These are phyloP conservation scores for Metellina segmentata DNA, from an alignment of 2,888 invertebrate species.

Conservation along the genomic window DNA sequence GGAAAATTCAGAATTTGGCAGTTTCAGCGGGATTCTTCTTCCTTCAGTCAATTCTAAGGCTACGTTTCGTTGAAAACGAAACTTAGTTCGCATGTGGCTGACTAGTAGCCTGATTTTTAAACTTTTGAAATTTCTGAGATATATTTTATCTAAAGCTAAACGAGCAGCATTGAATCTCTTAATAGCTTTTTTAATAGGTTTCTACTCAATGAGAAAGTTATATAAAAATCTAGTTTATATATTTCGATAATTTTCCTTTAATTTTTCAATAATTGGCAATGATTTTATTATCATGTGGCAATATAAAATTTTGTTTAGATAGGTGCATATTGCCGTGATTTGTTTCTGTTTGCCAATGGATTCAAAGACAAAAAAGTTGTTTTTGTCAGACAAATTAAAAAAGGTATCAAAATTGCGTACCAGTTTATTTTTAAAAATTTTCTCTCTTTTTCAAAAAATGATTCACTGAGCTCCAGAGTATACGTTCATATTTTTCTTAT, in stretches of 20 bases:
- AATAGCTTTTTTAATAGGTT: neutral
- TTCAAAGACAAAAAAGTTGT: slow-evolving; percentile 20
- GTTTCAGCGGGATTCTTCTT: slow-evolving; percentile 30
- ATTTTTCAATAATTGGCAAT: slow-evolving; percentile 6
- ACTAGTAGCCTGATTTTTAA: neutral
- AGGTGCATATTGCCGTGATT: slow-evolving; percentile 23
- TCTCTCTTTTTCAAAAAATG: too few species aligned
- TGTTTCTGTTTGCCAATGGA: slow-evolving; percentile 38
- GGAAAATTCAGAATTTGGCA: slow-evolving; percentile 44
- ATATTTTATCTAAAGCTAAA: neutral
- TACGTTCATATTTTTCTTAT: too few species aligned
- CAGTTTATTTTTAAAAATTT: neutral
- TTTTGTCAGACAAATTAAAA: slow-evolving; percentile 33
- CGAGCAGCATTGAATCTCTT: neutral
- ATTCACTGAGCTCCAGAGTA: too few species aligned
- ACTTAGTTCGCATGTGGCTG: neutral
- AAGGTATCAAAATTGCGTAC: slow-evolving; percentile 12
- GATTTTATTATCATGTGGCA: slow-evolving; percentile 27
- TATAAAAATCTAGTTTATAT: too few species aligned
- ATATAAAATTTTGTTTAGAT: slow-evolving; percentile 33
- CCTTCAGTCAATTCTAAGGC: slow-evolving; percentile 7
- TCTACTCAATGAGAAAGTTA: neutral
- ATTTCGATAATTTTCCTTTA: neutral
- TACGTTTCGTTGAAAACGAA: slow-evolving; percentile 52
- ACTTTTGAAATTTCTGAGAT: too few species aligned